Evolutionary conservation across 2,113 vertebrate species (phyloP), one percentile per base, ranked within the genome.

Genomic region (Phylloscopus trochiloides): DNA sequence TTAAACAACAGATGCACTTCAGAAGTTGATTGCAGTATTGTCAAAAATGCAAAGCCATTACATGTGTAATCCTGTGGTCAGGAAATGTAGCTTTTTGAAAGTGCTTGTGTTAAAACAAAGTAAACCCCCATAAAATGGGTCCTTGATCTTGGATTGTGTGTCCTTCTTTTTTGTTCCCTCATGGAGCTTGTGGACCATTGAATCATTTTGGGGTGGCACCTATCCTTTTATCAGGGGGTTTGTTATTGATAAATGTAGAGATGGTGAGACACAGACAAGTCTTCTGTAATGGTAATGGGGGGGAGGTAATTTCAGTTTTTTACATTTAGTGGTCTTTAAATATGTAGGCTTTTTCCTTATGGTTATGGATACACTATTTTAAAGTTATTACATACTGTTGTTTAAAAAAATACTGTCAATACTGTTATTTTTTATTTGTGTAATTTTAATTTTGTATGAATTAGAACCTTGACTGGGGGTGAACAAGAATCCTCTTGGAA

Each of bases 301-400:
- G 6, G 2, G 1, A 3, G 7, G 0, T 50, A 22, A 1, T 79
- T 45, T 47, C 1, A 4, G n/a, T 3, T 32, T 28, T 65, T 75
- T 65, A 28, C 14, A 9, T 73, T 57, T 68, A 12, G 61, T 68
- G 22, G 31, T 82, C 43, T 88, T 63, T 55, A 79, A 78, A 34
- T 79, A 32, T 0, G 0, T 90, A 82, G 42, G 29, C 7, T 83
- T 91, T 45, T 4, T 55, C 32, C 36, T 68, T 57, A 29, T 1
- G 3, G 47, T 78, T 85, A 63, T 59, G 7, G 11, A 68, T 81
- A 28, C 6, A 2, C 10, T 43, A 5, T 54, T 92, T 94, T 59
- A 38, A 57, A 86, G 29, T 67, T 43, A 47, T 34, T 62, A 29
- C 5, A 5, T 74, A 43, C 9, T 32, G 5, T 48, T 78, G 7